phyloP scores from a whole-genome alignment of 2,113 vertebrate species.

The Tylochromis polylepis region DNA sequence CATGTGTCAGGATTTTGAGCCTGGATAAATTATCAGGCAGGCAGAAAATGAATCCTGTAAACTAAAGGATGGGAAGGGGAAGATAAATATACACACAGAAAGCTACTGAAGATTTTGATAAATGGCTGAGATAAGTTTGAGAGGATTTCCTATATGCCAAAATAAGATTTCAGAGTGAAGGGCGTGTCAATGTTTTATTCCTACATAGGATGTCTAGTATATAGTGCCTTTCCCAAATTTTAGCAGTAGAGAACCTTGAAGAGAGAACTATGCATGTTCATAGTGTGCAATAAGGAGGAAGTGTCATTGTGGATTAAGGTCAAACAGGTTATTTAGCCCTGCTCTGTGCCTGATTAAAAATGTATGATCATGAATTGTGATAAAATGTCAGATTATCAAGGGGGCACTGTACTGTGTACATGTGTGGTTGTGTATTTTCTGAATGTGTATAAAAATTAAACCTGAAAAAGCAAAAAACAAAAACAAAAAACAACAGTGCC shows the following conservation, averaged over 20 bases:
- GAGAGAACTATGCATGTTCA: background rate
- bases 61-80: conserved; percentile 3
- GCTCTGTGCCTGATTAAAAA: conserved; percentile 25
- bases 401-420: background rate
- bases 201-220: background rate
- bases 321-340: background rate
- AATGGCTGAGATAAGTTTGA: conserved; percentile 29
- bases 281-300: background rate
- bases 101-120: conserved; percentile 33
- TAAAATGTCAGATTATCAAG: background rate
- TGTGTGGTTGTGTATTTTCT: background rate
- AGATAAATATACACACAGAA: conserved; percentile 34
- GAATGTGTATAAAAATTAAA: background rate
- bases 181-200: conserved; percentile 29
- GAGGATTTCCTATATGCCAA: background rate
- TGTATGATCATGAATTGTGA: conserved; percentile 22
- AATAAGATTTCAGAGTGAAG: conserved; percentile 39
- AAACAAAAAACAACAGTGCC: too few species aligned
- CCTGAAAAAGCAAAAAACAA: background rate
- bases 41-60: conserved; percentile 49
- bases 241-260: background rate
- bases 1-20: conserved; percentile 40
- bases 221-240: background rate
- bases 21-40: conserved; percentile 47
- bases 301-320: background rate